Evolutionary conservation across 1,140 invertebrate species (phyloP), one percentile per base, ranked within the genome.

Genomic region (Pristionchus pacificus): DNA sequence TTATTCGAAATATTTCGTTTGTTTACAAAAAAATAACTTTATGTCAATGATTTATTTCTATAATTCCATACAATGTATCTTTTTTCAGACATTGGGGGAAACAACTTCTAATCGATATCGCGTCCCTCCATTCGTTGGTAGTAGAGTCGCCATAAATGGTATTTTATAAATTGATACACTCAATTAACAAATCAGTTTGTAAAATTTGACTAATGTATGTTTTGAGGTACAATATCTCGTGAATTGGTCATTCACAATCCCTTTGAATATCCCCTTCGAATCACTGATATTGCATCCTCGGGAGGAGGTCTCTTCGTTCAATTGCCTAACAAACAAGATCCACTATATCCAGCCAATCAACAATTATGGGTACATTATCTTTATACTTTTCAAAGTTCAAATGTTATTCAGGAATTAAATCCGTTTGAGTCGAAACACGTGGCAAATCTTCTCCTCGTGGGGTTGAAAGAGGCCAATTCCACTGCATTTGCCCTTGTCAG

Each of bases 171-270:
- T 88, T 79, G 91, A 93, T 80, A 88, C 91, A 75, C 89, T 90
- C 73, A 95, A 92, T 86, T 91, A 91, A 33, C 96, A 93, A 95
- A 96, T 87, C 90, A n/a, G n/a, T n/a, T n/a, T n/a, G n/a, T n/a
- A n/a, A n/a, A n/a, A n/a, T n/a, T n/a, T n/a, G n/a, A n/a, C n/a
- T n/a, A n/a, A n/a, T n/a, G n/a, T n/a, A n/a, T n/a, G n/a, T n/a
- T n/a, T n/a, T n/a, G n/a, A 49, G 38, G 92, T 72, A 91, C 90
- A 74, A 92, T 93, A 85, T 90, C 91, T 77, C 91, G 92, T 68
- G 85, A 93, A 79, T 93, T 97, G 80, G 89, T 91, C 77, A 90
- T 97, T 86, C 90, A 95, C 86, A 97, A 97, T 89, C 94, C 95
- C 78, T 90, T 93, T 84, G 88, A 89, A 77, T 88, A 90, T 77